Percentiles rank a stretch among this genome's conserved stretches.
Conservation (phyloP, 2,888 invertebrate species). For the Schizotus pectinicornis region DNA sequence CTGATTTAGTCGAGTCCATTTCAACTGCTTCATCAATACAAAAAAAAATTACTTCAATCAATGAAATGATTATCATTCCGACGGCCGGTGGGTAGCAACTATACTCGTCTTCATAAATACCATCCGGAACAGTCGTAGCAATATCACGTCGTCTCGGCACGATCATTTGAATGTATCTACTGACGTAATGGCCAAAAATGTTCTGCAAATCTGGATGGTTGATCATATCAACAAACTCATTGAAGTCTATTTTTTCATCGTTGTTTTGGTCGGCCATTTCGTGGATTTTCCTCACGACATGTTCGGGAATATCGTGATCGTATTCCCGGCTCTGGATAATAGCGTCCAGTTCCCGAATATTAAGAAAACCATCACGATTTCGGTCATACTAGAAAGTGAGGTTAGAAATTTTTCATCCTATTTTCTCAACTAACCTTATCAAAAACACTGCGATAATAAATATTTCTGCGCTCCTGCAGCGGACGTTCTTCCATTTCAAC, state of each 20-base stretch:
- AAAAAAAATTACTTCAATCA: conserved; percentile 83
- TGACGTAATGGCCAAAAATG: conserved; percentile 70
- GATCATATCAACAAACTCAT: conserved; percentile 77
- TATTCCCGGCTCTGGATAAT: conserved; percentile 68
- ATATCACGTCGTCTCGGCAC: conserved; percentile 16
- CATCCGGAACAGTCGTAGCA: conserved; percentile 43
- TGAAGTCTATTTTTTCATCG: conserved; percentile 72
- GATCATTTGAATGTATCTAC: conserved; percentile 61
- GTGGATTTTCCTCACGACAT: conserved; percentile 70
- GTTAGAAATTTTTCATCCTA: not conserved
- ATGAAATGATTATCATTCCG: conserved; percentile 88
- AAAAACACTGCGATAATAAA: conserved; percentile 44
- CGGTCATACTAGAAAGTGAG: conserved; percentile 68
- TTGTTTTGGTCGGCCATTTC: conserved; percentile 68
- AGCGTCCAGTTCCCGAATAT: conserved; percentile 68
- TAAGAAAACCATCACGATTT: conserved; percentile 74
- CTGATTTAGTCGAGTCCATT: conserved; percentile 52
- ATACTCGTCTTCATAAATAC: conserved; percentile 85
- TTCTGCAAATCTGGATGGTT: conserved; percentile 66
- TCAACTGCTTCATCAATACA: conserved; percentile 51
- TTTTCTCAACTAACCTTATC: conserved; percentile 38
- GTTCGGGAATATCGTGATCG: conserved; percentile 69
- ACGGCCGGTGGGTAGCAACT: conserved; percentile 91
- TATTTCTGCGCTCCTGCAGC: conserved; percentile 35
- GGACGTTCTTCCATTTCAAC: conserved; percentile 33